Conservation (phyloP, 2,797 vertebrate species). For the Anguilla megastoma region DNA sequence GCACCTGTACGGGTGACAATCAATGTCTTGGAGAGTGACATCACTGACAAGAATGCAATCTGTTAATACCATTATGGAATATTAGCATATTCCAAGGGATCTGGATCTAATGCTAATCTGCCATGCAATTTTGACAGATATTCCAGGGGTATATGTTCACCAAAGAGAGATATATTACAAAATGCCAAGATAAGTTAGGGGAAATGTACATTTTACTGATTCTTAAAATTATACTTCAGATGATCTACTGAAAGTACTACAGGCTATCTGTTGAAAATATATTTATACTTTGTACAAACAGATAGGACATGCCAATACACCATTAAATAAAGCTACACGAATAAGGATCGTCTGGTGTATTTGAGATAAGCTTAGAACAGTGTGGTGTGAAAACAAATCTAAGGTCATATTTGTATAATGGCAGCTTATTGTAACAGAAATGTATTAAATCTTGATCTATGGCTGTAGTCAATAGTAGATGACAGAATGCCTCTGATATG, state of each 20-base stretch:
- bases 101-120: not conserved
- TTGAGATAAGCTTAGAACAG: slow-evolving; percentile 20
- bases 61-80: slow-evolving; percentile 27
- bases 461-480: not conserved
- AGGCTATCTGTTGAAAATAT: not conserved
- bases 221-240: not conserved
- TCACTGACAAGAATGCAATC: slow-evolving; percentile 32
- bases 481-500: not conserved
- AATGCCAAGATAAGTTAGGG: not conserved
- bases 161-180: not conserved
- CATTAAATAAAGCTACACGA: not conserved
- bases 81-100: not conserved
- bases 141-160: not conserved
- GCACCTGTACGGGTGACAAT: slow-evolving; percentile 24
- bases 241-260: not conserved
- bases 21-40: slow-evolving; percentile 25
- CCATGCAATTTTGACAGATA: not conserved
- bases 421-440: not conserved
- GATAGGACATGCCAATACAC: slow-evolving; percentile 10
- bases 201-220: not conserved
- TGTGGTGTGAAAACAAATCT: not conserved
- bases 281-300: not conserved
- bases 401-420: not conserved
- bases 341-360: slow-evolving; percentile 5
- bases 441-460: not conserved